Base-by-base conservation (phyloP, 1,140 invertebrate species). In the Drosophila equinoxialis region DNA sequence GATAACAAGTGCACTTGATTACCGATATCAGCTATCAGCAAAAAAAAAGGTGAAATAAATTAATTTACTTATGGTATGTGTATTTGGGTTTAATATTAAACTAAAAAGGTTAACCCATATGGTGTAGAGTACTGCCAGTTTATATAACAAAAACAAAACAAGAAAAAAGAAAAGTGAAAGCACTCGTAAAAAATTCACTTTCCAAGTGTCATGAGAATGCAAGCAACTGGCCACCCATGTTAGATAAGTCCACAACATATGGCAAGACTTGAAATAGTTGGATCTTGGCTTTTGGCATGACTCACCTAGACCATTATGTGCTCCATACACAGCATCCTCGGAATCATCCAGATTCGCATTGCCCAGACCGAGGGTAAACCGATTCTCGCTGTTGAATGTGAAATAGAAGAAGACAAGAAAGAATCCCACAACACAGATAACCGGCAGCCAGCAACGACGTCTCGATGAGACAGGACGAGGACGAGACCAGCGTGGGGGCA, bases 281-380 rank as follows among this genome's bases (percentile, higher is more conserved):
- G 23, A 4, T 26, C 23, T 26, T 26, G 23, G 0, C 23, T 26
- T 26, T 26, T 26, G 23, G 23, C 23, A 0, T 26, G 6, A 8
- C 83, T 87, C 87, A 87, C 83, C 83, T 80, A 74, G 41, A 41
- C 74, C 77, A 23, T 33, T 67, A 20, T 72, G 84, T 6, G 70
- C 63, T 17, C 51, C 62, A 33, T 45, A 64, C 17, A 37, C n/a
- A n/a, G 39, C 63, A 33, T 67, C 70, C 3, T 68, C 68, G 14
- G 55, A 69, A 45, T 83, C 79, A n/a, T 77, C 68, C 6, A 55
- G n/a, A n/a, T 26, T 51, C 6, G 17, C 20, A 8, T 33, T 35
- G 59, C 78, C 71, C 57, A 71, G 73, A 54, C 72, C 81, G 41
- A 66, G 57, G 6, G 57, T 59, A 14, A 59, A 59, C 14, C 10